phyloP scores from a whole-genome alignment of 1,140 invertebrate genomes.

The Trichonephila clavata region DNA sequence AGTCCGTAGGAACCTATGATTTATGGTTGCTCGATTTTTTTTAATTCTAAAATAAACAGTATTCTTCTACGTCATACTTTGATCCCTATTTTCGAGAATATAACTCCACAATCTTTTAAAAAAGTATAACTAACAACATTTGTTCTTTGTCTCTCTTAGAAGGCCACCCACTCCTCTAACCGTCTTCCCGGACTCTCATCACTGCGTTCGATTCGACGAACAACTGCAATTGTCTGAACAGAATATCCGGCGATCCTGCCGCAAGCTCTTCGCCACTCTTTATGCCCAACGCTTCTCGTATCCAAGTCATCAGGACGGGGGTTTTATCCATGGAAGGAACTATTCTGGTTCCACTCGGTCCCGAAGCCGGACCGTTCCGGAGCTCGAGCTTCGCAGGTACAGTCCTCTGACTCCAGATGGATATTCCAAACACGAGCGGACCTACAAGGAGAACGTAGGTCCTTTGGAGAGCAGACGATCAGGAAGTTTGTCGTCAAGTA shows the following conservation, averaged over 20 bases:
- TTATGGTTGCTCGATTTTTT: too few species aligned
- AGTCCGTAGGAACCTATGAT: too few species aligned
- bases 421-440: background rate
- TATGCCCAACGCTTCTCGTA: slow-evolving; percentile 67
- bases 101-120: too few species aligned
- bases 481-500: background rate
- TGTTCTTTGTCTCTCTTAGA: background rate
- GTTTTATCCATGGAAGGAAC: background rate
- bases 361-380: slow-evolving; percentile 57
- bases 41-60: too few species aligned
- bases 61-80: too few species aligned
- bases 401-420: slow-evolving; percentile 14
- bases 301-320: background rate
- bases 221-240: slow-evolving; percentile 75
- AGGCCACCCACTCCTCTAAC: slow-evolving; percentile 65
- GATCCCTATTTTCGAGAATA: too few species aligned
- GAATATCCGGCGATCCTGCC: slow-evolving; percentile 73
- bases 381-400: slow-evolving; percentile 52
- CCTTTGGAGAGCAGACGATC: slow-evolving; percentile 1
- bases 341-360: background rate
- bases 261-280: slow-evolving; percentile 75
- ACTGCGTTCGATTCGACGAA: slow-evolving; percentile 76
- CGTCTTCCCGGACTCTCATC: slow-evolving; percentile 70
- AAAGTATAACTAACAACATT: too few species aligned
- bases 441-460: background rate